Percentiles rank a stretch among this genome's conserved stretches.
phyloP scores from a whole-genome alignment of 2,113 vertebrate species.

The Loxodonta africana region DNA sequence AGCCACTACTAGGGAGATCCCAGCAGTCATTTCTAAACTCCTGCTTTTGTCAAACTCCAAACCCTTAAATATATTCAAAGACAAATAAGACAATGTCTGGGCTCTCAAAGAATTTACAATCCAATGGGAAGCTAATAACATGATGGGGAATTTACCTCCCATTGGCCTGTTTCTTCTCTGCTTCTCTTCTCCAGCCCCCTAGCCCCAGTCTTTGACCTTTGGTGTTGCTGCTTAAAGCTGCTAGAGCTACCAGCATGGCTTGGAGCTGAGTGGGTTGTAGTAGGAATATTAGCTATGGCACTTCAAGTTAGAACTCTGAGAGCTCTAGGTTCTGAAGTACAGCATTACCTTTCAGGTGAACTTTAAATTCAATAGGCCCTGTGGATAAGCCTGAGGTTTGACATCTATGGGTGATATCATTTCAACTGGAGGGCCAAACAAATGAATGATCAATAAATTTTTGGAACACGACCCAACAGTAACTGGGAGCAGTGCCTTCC shows the following conservation, averaged over 20 bases:
- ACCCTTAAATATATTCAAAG: neutral
- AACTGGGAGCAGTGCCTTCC: constrained; percentile 10
- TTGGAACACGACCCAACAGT: neutral
- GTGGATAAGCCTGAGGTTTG: neutral
- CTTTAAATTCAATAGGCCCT: neutral
- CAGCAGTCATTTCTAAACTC: neutral
- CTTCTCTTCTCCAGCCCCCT: neutral
- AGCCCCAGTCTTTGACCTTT: neutral
- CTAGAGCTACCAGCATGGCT: neutral
- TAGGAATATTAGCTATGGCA: neutral
- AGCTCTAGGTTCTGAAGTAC: neutral
- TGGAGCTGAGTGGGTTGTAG: neutral
- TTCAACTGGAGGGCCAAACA: neutral
- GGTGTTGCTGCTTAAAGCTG: neutral
- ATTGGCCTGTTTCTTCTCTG: neutral
- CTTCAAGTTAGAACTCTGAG: neutral
- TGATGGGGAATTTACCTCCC: neutral
- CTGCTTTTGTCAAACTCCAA: neutral
- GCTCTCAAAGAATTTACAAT: neutral
- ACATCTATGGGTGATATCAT: neutral
- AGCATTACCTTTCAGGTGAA: constrained; percentile 12
- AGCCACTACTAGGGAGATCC: neutral
- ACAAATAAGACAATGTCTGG: neutral
- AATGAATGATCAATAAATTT: constrained; percentile 36
- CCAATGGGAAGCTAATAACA: neutral